phyloP scores from a whole-genome alignment of 2,113 vertebrate genomes.

The Setophaga petechia region DNA sequence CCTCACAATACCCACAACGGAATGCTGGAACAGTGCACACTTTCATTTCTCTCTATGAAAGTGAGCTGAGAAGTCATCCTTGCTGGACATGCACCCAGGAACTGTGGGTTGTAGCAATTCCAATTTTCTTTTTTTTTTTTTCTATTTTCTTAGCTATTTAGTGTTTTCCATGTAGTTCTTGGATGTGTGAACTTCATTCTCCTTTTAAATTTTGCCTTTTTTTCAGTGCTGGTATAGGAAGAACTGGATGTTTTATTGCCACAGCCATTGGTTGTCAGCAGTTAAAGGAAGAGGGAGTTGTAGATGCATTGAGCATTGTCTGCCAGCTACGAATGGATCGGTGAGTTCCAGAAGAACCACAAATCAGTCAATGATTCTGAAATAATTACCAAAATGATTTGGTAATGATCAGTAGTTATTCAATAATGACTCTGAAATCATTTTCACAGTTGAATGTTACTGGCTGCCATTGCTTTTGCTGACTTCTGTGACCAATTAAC shows the following conservation, averaged over 20 bases:
- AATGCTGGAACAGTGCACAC: neutral
- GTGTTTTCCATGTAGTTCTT: neutral
- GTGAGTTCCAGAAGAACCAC: constrained; percentile 67
- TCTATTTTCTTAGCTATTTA: neutral
- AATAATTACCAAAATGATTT: neutral
- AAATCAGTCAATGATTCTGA: neutral
- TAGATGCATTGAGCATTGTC: constrained; percentile 88
- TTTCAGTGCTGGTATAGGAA: constrained; percentile 93
- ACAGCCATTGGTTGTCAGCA: constrained; percentile 91
- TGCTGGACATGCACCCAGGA: neutral
- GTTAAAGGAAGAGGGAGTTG: constrained; percentile 85
- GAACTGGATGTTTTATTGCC: constrained; percentile 96
- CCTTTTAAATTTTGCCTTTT: constrained; percentile 10
- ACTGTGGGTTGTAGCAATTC: neutral
- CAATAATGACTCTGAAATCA: neutral
- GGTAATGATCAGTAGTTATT: neutral
- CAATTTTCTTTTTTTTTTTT: rapidly evolving
- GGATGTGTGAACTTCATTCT: neutral
- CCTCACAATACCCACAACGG: neutral
- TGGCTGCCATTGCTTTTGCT: neutral
- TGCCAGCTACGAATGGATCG: constrained; percentile 92
- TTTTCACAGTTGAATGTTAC: neutral
- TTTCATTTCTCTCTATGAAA: neutral
- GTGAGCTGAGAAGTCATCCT: neutral
- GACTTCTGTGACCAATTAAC: neutral